These are phyloP conservation scores for Philopotamus ludificatus DNA, from an alignment of 1,140 invertebrate genomes.

Conservation along the genomic window DNA sequence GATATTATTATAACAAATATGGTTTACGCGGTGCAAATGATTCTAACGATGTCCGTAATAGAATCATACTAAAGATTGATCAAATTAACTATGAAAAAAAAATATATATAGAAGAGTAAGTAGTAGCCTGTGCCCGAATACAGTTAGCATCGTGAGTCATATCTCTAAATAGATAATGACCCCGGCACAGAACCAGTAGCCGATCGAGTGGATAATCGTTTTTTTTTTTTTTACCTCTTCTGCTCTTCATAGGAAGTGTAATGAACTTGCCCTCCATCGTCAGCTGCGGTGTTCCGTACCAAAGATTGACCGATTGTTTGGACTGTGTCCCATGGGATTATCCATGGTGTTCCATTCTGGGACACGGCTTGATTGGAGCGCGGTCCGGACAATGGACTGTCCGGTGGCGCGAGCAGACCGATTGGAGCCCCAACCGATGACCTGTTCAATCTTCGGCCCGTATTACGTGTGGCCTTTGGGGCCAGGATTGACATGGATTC, in stretches of 20 bases:
- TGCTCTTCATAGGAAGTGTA: not conserved
- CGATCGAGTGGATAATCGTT: slow-evolving; percentile 1
- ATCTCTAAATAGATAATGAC: slow-evolving; percentile 14
- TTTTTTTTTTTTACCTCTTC: not conserved
- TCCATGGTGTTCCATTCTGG: slow-evolving; percentile 11
- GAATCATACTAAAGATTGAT: no score
- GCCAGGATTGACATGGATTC: no score
- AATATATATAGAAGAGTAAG: no score
- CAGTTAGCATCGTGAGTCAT: slow-evolving; percentile 1
- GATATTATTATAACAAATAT: no score
- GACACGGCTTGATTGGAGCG: not conserved
- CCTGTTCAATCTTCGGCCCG: not conserved
- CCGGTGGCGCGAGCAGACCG: not conserved
- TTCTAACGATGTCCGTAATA: no score
- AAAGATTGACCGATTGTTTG: not conserved
- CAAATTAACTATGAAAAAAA: no score
- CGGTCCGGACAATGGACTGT: slow-evolving; percentile 9
- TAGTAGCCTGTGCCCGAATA: no score
- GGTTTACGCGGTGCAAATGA: no score
- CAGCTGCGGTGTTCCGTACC: not conserved
- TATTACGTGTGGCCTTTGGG: no score
- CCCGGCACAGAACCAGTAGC: not conserved
- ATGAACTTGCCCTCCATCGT: slow-evolving; percentile 1
- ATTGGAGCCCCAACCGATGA: slow-evolving; percentile 7
- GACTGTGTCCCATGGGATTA: slow-evolving; percentile 5